Conservation (phyloP, 2,113 vertebrate species). For the Aramus guarauna region DNA sequence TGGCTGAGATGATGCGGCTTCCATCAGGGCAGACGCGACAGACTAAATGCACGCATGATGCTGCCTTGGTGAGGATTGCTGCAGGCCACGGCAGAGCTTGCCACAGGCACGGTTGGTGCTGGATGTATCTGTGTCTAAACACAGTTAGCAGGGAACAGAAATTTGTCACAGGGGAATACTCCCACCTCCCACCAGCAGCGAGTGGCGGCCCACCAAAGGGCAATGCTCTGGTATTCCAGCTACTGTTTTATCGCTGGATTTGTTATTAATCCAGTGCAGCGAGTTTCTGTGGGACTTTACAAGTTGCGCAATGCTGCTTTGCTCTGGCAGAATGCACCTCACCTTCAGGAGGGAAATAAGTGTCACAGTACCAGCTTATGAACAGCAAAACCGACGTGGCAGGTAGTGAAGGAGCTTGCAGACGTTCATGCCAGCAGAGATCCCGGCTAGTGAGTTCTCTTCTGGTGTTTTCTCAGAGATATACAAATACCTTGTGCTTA, state of each 20-base stretch:
- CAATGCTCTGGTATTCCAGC: neutral
- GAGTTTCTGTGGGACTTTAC: neutral
- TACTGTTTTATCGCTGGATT: neutral
- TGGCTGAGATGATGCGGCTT: rapidly evolving
- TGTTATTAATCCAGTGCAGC: neutral
- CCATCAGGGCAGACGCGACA: neutral
- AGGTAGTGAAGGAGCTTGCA: neutral
- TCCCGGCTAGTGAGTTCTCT: neutral
- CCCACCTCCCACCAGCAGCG: neutral
- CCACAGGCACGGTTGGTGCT: neutral
- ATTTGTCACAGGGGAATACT: neutral
- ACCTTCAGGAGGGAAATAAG: neutral
- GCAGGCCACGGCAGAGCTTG: neutral
- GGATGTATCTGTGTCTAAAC: neutral
- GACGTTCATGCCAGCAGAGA: neutral
- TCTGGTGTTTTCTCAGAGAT: neutral
- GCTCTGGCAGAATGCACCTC: neutral
- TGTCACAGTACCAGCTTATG: rapidly evolving
- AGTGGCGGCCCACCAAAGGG: neutral
- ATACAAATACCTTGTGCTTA: neutral
- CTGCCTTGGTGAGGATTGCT: neutral
- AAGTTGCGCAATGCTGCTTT: neutral
- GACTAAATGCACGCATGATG: neutral
- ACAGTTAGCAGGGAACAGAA: neutral
- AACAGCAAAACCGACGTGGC: rapidly evolving